Evolutionary conservation across 2,797 vertebrate genomes (phyloP).

Genomic region (Hemitrygon akajei): DNA sequence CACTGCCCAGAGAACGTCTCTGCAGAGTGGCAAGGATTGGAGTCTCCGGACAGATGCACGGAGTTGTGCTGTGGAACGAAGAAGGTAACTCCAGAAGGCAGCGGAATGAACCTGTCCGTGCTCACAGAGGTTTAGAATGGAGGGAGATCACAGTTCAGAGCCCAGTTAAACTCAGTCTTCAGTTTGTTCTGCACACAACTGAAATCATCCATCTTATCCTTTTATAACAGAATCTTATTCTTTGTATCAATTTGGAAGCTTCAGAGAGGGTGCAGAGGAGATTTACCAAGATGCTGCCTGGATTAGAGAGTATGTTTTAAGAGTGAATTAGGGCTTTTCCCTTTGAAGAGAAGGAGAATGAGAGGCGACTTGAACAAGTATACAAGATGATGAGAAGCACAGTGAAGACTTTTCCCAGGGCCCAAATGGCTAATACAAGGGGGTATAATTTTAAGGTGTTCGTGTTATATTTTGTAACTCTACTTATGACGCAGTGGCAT

Average conservation of each 20-base stretch:
- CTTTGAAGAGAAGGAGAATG: too few relatives aligned
- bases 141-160: not conserved
- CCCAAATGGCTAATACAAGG: too few relatives aligned
- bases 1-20: slow-evolving; percentile 66
- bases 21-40: slow-evolving; percentile 66
- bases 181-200: not conserved
- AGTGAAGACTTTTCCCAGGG: too few relatives aligned
- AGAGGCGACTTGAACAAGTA: too few relatives aligned
- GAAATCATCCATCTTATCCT: not conserved
- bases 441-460: too few relatives aligned
- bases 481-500: too few relatives aligned
- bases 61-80: slow-evolving; percentile 80
- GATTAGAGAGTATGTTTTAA: too few relatives aligned
- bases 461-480: too few relatives aligned
- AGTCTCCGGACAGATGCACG: slow-evolving; percentile 92
- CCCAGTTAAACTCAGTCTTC: not conserved
- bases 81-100: slow-evolving; percentile 58
- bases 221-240: not conserved
- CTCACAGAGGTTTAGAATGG: not conserved
- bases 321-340: too few relatives aligned
- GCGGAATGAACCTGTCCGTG: not conserved
- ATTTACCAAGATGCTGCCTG: too few relatives aligned
- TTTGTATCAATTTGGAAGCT: not conserved
- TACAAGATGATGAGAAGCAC: too few relatives aligned
- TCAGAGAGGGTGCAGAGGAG: too few relatives aligned